Conservation (phyloP, 2,888 invertebrate species). For the Temnothorax ravouxi region DNA sequence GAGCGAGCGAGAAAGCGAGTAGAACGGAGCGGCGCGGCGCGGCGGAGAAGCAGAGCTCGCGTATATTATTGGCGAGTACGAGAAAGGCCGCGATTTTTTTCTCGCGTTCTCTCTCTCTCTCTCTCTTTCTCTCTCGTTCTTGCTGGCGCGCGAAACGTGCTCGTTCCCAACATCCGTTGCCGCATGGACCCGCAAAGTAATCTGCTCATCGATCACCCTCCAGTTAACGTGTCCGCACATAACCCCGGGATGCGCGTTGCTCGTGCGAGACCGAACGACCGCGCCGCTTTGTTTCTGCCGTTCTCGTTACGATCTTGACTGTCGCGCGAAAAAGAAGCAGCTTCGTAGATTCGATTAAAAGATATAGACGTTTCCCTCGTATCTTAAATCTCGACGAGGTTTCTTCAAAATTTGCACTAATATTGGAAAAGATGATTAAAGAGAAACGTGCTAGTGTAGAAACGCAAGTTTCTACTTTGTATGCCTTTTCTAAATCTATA, state of each 20-base stretch:
- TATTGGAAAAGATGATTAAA: background rate
- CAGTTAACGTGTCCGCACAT: constrained; percentile 70
- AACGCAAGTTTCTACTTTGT: background rate
- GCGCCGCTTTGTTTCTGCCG: constrained; percentile 53
- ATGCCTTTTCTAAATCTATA: background rate
- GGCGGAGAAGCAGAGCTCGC: constrained; percentile 45
- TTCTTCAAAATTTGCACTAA: background rate
- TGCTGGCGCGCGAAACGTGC: constrained; percentile 47
- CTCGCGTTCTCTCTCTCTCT: background rate
- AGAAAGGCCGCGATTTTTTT: constrained; percentile 44
- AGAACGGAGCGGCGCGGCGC: constrained; percentile 35
- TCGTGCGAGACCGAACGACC: constrained; percentile 39
- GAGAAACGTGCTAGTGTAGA: background rate
- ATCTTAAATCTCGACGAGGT: background rate
- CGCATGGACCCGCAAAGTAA: constrained; percentile 64
- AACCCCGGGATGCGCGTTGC: constrained; percentile 56
- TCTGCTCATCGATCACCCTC: constrained; percentile 72
- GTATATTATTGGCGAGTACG: constrained; percentile 41
- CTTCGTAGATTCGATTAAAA: constrained; percentile 26
- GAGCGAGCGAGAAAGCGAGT: constrained; percentile 46
- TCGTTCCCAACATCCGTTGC: constrained; percentile 63
- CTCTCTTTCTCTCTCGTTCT: constrained; percentile 2
- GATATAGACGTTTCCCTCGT: background rate
- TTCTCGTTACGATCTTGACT: constrained; percentile 32
- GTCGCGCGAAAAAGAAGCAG: constrained; percentile 39